phyloP scores from a whole-genome alignment of 2,797 vertebrate genomes.

The Bufotes viridis region DNA sequence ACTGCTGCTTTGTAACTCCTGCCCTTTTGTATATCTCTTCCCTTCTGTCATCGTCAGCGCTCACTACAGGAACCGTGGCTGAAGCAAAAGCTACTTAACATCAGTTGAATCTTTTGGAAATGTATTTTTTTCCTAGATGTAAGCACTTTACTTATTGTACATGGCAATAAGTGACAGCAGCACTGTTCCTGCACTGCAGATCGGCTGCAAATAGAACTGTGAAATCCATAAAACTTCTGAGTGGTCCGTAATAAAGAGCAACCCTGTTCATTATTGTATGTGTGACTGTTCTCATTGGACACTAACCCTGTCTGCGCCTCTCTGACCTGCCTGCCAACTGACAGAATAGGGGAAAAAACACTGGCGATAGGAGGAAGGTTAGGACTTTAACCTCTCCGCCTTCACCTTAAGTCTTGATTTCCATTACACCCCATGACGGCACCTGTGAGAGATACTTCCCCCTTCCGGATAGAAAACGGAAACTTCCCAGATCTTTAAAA shows the following conservation, averaged over 20 bases:
- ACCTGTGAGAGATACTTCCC: too few species aligned
- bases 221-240: conserved; percentile 23
- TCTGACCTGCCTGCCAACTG: too few species aligned
- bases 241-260: conserved; percentile 32
- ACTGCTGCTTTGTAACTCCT: not conserved
- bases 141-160: conserved; percentile 44
- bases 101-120: not conserved
- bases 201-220: conserved; percentile 15
- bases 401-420: too few species aligned
- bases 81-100: conserved; percentile 6
- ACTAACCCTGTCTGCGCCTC: too few species aligned
- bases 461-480: too few species aligned
- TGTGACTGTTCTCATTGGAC: too few species aligned
- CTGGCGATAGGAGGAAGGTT: too few species aligned
- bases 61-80: not conserved
- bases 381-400: too few species aligned
- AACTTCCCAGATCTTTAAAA: too few species aligned
- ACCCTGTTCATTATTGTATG: not conserved
- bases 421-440: too few species aligned
- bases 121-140: not conserved
- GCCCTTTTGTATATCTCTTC: not conserved
- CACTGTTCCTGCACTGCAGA: not conserved
- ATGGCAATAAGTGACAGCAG: conserved; percentile 20
- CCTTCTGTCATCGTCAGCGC: not conserved
- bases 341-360: too few species aligned